Percentiles rank a stretch among this genome's conserved stretches.
These are phyloP conservation scores for Chrysochloris asiatica DNA, from an alignment of 2,113 vertebrate species.

Conservation along the genomic window DNA sequence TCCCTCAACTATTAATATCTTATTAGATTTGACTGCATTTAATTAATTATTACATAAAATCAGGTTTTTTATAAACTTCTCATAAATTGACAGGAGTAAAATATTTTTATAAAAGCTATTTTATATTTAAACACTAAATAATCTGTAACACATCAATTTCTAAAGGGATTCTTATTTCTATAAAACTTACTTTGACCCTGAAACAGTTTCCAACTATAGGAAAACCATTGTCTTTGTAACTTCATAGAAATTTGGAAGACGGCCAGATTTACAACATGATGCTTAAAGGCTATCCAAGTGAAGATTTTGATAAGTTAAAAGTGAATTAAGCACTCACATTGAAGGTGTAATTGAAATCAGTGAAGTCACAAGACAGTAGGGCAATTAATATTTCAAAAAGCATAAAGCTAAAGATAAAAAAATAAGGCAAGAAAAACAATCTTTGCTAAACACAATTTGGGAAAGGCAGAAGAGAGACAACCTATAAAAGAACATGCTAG, in stretches of 20 bases:
- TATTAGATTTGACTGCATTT: not conserved
- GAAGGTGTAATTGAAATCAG: not conserved
- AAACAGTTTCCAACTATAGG: not conserved
- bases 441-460: not conserved
- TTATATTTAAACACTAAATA: constrained; percentile 21
- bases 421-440: not conserved
- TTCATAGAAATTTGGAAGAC: not conserved
- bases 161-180: not conserved
- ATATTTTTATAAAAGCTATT: constrained; percentile 19
- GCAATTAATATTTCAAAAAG: not conserved
- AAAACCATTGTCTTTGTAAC: not conserved
- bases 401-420: not conserved
- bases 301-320: not conserved
- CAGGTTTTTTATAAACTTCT: not conserved
- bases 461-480: not conserved
- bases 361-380: not conserved
- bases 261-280: not conserved
- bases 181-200: constrained; percentile 14
- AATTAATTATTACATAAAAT: constrained; percentile 37
- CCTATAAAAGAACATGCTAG: not conserved
- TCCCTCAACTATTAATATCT: constrained; percentile 37
- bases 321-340: not conserved
- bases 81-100: constrained; percentile 19
- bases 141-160: not conserved
- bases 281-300: not conserved